These are phyloP conservation scores for Apis florea DNA, from an alignment of 1,140 invertebrate species.

Conservation along the genomic window DNA sequence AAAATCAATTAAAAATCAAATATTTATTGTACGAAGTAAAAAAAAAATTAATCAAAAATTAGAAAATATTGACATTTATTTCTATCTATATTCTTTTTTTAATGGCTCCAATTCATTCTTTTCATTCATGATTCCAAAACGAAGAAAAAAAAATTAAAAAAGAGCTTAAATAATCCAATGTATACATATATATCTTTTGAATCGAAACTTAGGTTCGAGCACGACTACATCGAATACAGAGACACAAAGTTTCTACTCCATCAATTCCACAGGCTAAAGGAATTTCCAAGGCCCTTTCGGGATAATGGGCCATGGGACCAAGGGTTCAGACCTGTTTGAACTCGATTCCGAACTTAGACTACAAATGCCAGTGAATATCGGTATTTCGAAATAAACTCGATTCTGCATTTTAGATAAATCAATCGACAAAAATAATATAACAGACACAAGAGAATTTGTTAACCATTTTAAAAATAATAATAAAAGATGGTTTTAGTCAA, in stretches of 20 bases:
- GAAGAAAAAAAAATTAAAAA: no score
- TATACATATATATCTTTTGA: constrained; percentile 29
- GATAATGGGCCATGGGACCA: constrained; percentile 64
- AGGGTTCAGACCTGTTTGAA: constrained; percentile 64
- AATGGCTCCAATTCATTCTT: background rate
- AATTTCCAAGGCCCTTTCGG: constrained; percentile 63
- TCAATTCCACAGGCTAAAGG: constrained; percentile 61
- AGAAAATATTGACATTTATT: background rate
- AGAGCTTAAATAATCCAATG: background rate
- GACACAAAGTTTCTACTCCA: constrained; percentile 59
- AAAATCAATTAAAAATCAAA: no score
- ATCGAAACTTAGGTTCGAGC: constrained; percentile 17
- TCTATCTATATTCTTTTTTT: background rate
- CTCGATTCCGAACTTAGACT: constrained; percentile 41
- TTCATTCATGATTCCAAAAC: background rate
- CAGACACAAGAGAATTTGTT: no score
- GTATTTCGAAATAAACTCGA: constrained; percentile 33
- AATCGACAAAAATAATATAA: no score
- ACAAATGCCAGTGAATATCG: background rate
- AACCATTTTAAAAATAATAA: no score
- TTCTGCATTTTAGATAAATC: constrained; percentile 27
- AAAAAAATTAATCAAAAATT: no score
- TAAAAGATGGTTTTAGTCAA: no score
- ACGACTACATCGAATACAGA: constrained; percentile 1
- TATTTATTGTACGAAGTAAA: no score